A percentile compares a stretch with the other conserved stretches of the same genome.
Evolutionary conservation across 1,140 invertebrate species (phyloP).

Genomic region (Pantala flavescens): DNA sequence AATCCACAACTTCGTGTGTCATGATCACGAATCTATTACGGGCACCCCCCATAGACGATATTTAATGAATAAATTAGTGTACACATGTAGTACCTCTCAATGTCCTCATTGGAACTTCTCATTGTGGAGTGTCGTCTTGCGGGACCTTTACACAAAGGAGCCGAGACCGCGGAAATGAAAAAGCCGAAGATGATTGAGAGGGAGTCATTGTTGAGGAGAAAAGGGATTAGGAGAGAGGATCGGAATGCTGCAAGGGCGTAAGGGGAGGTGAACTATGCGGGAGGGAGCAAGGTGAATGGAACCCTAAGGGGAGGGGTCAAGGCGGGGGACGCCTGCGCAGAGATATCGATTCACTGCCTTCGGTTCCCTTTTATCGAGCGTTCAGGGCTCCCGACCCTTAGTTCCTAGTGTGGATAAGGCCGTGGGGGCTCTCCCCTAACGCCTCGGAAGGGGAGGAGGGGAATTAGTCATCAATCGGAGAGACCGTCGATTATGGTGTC

Average conservation of each 20-base stretch:
- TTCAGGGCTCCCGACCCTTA: not conserved
- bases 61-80: too few relatives aligned
- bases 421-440: not conserved
- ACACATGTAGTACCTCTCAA: too few relatives aligned
- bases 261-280: not conserved
- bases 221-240: not conserved
- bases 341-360: not conserved
- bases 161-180: too few relatives aligned
- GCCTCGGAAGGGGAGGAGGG: not conserved
- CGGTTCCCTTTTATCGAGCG: not conserved
- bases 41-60: too few relatives aligned
- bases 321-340: not conserved
- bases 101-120: too few relatives aligned
- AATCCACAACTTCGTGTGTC: too few relatives aligned
- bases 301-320: not conserved
- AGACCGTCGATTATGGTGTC: not conserved
- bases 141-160: too few relatives aligned
- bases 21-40: too few relatives aligned
- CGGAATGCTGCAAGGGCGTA: too few relatives aligned
- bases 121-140: too few relatives aligned
- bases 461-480: slow-evolving; percentile 5
- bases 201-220: not conserved
- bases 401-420: not conserved
- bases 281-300: not conserved
- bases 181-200: too few relatives aligned